Base-by-base conservation (phyloP, 2,113 vertebrate genomes). In the Dascyllus trimaculatus region DNA sequence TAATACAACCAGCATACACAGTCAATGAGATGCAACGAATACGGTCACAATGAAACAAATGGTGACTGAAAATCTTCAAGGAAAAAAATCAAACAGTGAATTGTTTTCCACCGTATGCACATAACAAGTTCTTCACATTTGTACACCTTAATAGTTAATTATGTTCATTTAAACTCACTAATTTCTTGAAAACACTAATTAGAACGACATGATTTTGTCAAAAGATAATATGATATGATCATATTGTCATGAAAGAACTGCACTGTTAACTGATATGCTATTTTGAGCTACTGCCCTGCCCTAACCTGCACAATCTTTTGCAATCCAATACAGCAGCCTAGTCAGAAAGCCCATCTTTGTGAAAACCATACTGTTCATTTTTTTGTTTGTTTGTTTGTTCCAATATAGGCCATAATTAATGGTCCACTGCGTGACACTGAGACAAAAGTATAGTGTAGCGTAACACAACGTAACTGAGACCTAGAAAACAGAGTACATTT, bases 211-310 rank as follows among this genome's bases (percentile, higher is more conserved):
- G 53, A 54, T 43, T 45, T 35, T 64, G 51, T 54, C 4, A n/a
- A 26, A 26, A 38, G 29, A 56, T 62, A 4, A 69, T 35, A n/a
- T 51, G 46, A 75, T 65, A 35, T 61, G 59, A 32, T 64, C 5
- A n/a, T 48, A 65, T 74, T 74, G 32, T 57, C 46, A 21, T 24
- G 21, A 58, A 52, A 52, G 49, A 18, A 56, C 45, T 73, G 32
- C 29, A 15, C 17, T 75, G 54, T 60, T 71, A 80, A 52, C 13
- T 60, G 48, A 71, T 22, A 25, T 3, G 18, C 1, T 11, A 64
- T 24, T 66, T n/a, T 71, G 11, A 68, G 61, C 79, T 53, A 24
- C 21, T 71, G 19, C 14, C 52, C 59, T 46, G 25, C 22, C 21
- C 21, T 38, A 48, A 48, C 17, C 53, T 58, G 8, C 26, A 29